Base-by-base conservation (phyloP, 2,113 vertebrate species). In the Leucosticte australis region DNA sequence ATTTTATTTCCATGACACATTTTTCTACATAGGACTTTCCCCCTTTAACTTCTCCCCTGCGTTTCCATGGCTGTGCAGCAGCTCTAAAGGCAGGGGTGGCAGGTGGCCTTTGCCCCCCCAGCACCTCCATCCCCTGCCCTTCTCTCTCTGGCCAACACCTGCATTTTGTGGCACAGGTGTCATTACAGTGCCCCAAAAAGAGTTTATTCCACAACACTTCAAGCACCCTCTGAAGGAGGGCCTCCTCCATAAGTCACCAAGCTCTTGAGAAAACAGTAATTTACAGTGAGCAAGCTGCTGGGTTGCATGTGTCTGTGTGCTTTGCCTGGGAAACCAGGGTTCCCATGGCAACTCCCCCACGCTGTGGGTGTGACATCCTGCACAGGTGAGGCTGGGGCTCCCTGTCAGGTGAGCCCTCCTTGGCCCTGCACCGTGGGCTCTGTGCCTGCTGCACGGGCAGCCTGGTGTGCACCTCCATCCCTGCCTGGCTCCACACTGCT, bases 331-430 rank as follows among this genome's bases (percentile, higher is more conserved):
- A 64, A 35, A 77, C 12, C 1, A 8, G 96, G 91, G 95, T 98
- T 98, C 85, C 98, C 97, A 86, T 95, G 95, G 95, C 97, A 97
- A 95, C 96, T 57, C 30, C 94, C 92, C 95, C 94, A 89, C 47
- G 91, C 62, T 35, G 18, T 2, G 74, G 94, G 55, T 94, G 95
- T 92, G 74, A 82, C 96, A 90, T 92, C 85, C 41, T 11, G 93
- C 90, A 24, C 26, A 55, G 96, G 93, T 27, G 90, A 91, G 96
- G 82, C 23, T 59, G 92, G 63, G 94, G 17, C 13, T 75, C 3
- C 2, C 2, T 7, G 49, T 0, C 6, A 71, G 67, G 47, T 0
- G 1, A 89, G 86, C 39, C 60, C 46, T 87, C 53, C 65, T 87
- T 37, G 64, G 68, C 50, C 78, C 46, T 4, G 14, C 13, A 0